Percentiles rank a stretch among this genome's conserved stretches.
phyloP scores from a whole-genome alignment of 2,888 invertebrate genomes.

The Netelia melanura region DNA sequence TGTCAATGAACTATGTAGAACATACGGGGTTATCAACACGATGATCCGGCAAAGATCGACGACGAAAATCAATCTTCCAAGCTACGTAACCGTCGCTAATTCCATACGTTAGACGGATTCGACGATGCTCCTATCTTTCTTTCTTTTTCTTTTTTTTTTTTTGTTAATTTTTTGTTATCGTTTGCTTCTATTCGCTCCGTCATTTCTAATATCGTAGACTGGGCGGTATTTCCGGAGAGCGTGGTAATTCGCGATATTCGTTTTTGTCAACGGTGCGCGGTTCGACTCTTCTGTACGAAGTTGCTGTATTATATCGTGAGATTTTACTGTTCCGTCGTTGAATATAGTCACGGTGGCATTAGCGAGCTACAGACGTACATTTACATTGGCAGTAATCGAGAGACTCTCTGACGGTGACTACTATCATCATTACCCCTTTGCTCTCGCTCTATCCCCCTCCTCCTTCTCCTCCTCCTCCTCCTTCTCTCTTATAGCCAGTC shows the following conservation, averaged over 20 bases:
- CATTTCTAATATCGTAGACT: background rate
- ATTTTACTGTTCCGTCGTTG: background rate
- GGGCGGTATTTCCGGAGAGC: conserved; percentile 34
- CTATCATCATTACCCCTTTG: conserved; percentile 79
- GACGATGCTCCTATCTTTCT: background rate
- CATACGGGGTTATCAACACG: no score
- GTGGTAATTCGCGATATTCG: conserved; percentile 35
- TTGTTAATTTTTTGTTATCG: background rate
- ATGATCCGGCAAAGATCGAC: no score
- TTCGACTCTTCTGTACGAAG: conserved; percentile 13
- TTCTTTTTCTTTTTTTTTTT: background rate
- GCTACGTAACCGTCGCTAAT: no score
- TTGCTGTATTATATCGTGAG: background rate
- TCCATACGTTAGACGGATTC: no score
- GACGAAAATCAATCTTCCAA: no score
- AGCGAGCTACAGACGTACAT: conserved; percentile 69
- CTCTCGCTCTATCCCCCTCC: conserved; percentile 54
- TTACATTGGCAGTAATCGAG: conserved; percentile 81
- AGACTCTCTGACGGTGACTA: conserved; percentile 74
- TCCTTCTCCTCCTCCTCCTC: no score
- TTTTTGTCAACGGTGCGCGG: conserved; percentile 20
- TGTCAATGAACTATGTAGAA: no score
- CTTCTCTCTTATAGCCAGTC: no score
- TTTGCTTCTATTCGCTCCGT: background rate
- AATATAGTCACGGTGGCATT: conserved; percentile 30